A percentile compares a stretch with the other conserved stretches of the same genome.
Conservation (phyloP, 1,140 invertebrate species). For the Drosophila subobscura region DNA sequence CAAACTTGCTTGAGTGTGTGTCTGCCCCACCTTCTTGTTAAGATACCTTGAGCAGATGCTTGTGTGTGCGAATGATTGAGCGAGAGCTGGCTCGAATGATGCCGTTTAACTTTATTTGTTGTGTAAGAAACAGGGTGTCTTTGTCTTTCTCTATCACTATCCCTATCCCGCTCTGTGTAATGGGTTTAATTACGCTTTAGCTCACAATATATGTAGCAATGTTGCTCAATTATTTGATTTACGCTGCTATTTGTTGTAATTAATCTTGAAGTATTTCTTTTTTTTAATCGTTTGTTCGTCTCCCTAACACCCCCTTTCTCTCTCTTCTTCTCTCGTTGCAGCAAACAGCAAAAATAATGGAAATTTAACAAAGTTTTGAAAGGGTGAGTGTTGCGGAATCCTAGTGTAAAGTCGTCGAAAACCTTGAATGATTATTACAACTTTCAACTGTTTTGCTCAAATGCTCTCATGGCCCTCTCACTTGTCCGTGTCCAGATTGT, state of each 20-base stretch:
- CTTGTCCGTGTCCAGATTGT: constrained; percentile 4
- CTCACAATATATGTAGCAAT: constrained; percentile 20
- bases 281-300: constrained; percentile 18
- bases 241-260: constrained; percentile 3
- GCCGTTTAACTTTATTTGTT: constrained; percentile 63
- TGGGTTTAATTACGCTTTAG: constrained; percentile 30
- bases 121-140: constrained; percentile 71
- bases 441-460: neutral
- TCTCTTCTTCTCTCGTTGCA: constrained; percentile 50
- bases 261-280: constrained; percentile 11
- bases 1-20: too few relatives aligned
- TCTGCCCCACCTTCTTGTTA: too few relatives aligned
- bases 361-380: constrained; percentile 70
- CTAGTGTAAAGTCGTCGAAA: neutral
- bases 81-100: constrained; percentile 15
- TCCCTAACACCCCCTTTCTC: neutral
- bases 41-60: too few relatives aligned
- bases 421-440: constrained; percentile 40
- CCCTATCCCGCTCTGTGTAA: neutral
- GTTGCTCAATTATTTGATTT: constrained; percentile 9
- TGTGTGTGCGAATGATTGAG: constrained; percentile 23
- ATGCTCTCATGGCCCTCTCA: constrained; percentile 31
- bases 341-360: constrained; percentile 72
- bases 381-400: constrained; percentile 57
- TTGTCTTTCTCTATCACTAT: too few relatives aligned